Base-by-base conservation (phyloP, 1,140 invertebrate genomes). In the Liolophura sinensis region DNA sequence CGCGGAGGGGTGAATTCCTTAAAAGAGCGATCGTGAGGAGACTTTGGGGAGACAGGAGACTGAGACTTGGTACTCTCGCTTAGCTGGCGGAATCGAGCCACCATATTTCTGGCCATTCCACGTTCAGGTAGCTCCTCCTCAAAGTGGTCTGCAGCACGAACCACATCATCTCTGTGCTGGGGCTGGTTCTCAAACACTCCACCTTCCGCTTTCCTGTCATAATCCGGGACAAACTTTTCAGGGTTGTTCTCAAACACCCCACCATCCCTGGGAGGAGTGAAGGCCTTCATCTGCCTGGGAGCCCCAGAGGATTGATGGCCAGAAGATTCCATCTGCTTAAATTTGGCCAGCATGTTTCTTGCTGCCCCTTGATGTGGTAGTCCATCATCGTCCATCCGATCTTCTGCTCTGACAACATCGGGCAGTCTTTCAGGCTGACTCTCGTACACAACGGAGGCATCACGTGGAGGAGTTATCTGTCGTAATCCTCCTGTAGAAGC, bases 1-100 rank as follows among this genome's bases (percentile, higher is more conserved):
- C 79, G 65, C 3, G 79, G 79, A 15, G 79, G 79, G 3, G 79
- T 81, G 60, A 81, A 81, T 64, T 81, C 79, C 52, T 68, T 78
- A 78, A 16, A 57, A 40, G 62, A 71, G 58, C 68, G 72, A 47
- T 60, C 65, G 11, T 65, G 55, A 52, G 72, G 69, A 5, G 71
- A 74, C 7, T 72, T 56, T 46, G 65, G 59, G 24, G 66, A 64
- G 20, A 64, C 69, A 11, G 72, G 65, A 1, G 69, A 71, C 51
- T 71, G 54, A 58, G 71, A 67, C 7, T 72, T 58, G 12, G 64
- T 61, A 22, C 66, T 71, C 46, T 69, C 68, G 27, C 56, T 69
- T 47, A 76, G 59, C 63, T 79, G 68, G 40, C 72, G 73, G 67
- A 77, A 82, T 50, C 71, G 75, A 20, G 75, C 72, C 20, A 70